A percentile compares a stretch with the other conserved stretches of the same genome.
phyloP scores from a whole-genome alignment of 2,888 invertebrate genomes.

The Cataglyphis cursor region DNA sequence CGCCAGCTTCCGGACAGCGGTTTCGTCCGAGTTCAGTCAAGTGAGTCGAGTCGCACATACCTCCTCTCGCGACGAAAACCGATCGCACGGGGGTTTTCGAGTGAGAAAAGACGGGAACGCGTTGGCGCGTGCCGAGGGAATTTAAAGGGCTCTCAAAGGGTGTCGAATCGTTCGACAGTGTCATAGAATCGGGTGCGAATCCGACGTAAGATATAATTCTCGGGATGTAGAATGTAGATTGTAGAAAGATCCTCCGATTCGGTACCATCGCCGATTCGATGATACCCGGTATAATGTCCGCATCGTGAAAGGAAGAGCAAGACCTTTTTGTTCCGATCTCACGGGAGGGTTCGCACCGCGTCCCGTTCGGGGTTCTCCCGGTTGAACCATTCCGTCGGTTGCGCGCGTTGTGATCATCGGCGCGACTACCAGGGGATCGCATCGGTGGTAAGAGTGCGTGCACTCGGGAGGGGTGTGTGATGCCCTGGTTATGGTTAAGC shows the following conservation, averaged over 20 bases:
- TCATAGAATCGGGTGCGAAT: neutral
- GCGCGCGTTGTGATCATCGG: slow-evolving; percentile 66
- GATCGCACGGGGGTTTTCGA: slow-evolving; percentile 50
- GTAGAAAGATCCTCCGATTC: neutral
- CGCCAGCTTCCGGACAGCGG: slow-evolving; percentile 74
- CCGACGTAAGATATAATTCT: slow-evolving; percentile 5
- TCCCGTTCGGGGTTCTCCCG: neutral
- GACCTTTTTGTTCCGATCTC: neutral
- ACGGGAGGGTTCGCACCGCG: neutral
- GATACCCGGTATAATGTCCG: neutral
- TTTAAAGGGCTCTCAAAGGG: slow-evolving; percentile 32
- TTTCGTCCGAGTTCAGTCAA: slow-evolving; percentile 73
- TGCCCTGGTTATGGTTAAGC: slow-evolving; percentile 85
- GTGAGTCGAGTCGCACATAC: slow-evolving; percentile 71
- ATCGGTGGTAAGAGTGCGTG: slow-evolving; percentile 77
- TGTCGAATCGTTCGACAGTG: neutral
- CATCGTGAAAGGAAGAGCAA: neutral
- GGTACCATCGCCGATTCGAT: neutral
- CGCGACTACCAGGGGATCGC: slow-evolving; percentile 67
- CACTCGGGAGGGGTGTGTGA: slow-evolving; percentile 80
- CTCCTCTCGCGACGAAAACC: slow-evolving; percentile 42
- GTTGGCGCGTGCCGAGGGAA: slow-evolving; percentile 59
- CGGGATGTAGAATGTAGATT: neutral
- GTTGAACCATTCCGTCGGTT: slow-evolving; percentile 31
- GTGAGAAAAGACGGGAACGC: slow-evolving; percentile 37